phyloP scores from a whole-genome alignment of 2,888 invertebrate species.

The Colletes collaris region DNA sequence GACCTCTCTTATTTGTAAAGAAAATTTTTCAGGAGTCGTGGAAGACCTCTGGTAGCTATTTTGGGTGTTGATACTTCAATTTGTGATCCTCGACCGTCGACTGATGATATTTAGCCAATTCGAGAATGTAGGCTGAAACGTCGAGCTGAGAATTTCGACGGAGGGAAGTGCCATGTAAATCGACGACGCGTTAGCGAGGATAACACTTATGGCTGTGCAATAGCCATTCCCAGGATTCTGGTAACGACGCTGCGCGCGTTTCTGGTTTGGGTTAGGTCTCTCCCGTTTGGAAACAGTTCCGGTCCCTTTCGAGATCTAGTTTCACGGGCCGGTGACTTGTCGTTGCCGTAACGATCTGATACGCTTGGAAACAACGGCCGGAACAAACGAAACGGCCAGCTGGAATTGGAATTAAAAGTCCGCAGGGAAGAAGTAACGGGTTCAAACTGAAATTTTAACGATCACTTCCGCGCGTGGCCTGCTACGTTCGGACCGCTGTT shows the following conservation, averaged over 20 bases:
- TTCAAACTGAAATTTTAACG: slow-evolving; percentile 21
- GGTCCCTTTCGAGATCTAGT: slow-evolving; percentile 48
- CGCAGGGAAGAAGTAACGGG: slow-evolving; percentile 9
- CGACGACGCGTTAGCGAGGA: slow-evolving; percentile 36
- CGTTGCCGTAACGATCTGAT: slow-evolving; percentile 53
- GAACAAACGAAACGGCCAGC: slow-evolving; percentile 38
- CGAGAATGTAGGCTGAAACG: too few species aligned
- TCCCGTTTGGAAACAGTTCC: slow-evolving; percentile 39
- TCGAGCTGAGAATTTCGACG: too few species aligned
- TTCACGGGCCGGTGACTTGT: slow-evolving; percentile 56
- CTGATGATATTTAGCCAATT: too few species aligned
- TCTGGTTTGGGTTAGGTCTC: neutral
- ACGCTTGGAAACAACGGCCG: slow-evolving; percentile 38
- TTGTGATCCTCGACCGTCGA: too few species aligned
- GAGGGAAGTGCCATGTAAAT: too few species aligned
- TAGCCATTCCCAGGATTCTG: slow-evolving; percentile 35
- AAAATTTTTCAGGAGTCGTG: too few species aligned
- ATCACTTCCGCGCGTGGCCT: neutral
- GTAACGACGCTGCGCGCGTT: slow-evolving; percentile 11
- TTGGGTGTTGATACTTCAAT: too few species aligned
- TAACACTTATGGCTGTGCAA: slow-evolving; percentile 46
- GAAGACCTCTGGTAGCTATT: too few species aligned
- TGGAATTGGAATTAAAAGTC: slow-evolving; percentile 42
- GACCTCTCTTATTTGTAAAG: too few species aligned
- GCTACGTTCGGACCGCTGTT: neutral